Conservation (phyloP, 2,797 vertebrate genomes). For the Morelia viridis region DNA sequence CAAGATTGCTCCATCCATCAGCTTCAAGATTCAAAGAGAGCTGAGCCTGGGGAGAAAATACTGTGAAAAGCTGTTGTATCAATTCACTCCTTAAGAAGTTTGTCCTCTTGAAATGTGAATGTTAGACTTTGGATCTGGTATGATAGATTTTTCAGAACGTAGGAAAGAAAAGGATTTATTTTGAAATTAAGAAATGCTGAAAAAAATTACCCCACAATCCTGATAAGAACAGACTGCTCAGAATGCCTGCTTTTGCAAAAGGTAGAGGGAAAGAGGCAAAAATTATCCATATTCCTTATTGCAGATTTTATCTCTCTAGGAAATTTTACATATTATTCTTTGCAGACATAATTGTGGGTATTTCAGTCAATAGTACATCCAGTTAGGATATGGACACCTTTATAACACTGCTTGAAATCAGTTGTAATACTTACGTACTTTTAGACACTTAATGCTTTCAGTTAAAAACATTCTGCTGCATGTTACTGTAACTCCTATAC, state of each 20-base stretch:
- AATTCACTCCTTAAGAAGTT: too few species aligned
- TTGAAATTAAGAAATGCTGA: neutral
- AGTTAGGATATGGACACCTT: neutral
- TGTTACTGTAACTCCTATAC: neutral
- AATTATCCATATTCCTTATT: neutral
- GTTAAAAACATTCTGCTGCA: neutral
- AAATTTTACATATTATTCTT: neutral
- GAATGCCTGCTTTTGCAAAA: neutral
- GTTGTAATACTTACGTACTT: neutral
- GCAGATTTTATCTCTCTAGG: neutral
- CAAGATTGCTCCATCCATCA: too few species aligned
- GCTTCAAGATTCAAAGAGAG: too few species aligned
- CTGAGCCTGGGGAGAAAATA: too few species aligned
- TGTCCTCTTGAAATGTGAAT: too few species aligned
- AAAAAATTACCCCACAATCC: neutral
- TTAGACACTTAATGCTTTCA: neutral
- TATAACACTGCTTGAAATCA: neutral
- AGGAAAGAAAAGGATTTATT: too few species aligned
- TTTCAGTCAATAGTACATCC: neutral
- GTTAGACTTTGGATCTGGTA: too few species aligned
- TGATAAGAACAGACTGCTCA: neutral
- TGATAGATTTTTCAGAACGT: too few species aligned
- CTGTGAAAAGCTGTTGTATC: too few species aligned
- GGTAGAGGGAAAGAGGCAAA: neutral
- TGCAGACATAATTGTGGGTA: neutral